Evolutionary conservation across 2,113 vertebrate species (phyloP).

Genomic region (Microcebus murinus): DNA sequence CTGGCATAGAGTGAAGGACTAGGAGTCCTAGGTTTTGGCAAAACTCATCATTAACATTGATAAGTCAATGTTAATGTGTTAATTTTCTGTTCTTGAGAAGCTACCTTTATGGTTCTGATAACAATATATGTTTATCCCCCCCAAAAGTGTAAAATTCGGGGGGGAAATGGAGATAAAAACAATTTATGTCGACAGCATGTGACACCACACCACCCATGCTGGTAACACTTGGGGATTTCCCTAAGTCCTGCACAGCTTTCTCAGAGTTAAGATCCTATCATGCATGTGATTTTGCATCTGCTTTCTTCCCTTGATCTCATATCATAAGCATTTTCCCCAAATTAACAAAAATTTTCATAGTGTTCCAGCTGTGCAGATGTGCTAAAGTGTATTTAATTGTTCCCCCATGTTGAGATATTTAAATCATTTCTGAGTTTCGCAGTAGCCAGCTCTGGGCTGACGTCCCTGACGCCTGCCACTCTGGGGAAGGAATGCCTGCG

Average conservation of each 20-base stretch:
- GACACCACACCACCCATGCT: background rate
- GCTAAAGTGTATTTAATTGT: background rate
- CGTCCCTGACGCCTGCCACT: background rate
- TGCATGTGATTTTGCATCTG: constrained; percentile 23
- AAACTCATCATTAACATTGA: background rate
- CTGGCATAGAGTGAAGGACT: background rate
- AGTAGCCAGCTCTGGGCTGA: background rate
- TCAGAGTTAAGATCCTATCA: constrained; percentile 22
- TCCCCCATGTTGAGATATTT: background rate
- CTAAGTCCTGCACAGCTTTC: constrained; percentile 7
- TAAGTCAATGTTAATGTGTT: background rate
- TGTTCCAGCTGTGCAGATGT: background rate
- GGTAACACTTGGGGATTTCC: constrained; percentile 52
- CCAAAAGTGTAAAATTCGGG: background rate
- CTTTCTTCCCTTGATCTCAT: background rate
- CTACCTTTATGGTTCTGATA: background rate
- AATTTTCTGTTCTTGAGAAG: background rate
- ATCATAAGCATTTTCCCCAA: constrained; percentile 22
- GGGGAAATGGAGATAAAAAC: background rate
- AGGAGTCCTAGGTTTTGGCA: background rate
- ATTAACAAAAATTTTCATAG: constrained; percentile 49
- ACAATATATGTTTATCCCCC: background rate
- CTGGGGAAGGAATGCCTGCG: background rate
- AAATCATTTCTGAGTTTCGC: background rate
- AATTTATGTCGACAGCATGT: background rate